A percentile compares a stretch with the other conserved stretches of the same genome.
Conservation (phyloP, 2,797 vertebrate species). For the Anomalospiza imberbis region DNA sequence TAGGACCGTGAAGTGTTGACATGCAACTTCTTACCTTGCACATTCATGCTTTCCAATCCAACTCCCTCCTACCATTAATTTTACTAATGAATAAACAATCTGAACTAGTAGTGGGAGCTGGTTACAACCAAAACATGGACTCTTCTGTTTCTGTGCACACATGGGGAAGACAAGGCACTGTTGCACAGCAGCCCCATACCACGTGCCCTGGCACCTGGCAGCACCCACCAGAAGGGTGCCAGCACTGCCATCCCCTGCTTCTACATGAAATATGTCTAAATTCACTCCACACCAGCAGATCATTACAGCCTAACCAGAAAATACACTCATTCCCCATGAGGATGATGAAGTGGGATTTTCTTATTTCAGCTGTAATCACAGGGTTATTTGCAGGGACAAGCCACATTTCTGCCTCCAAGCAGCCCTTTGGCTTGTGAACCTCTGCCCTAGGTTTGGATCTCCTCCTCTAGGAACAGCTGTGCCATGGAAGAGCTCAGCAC, state of each 20-base stretch:
- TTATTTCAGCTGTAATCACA: rapidly evolving
- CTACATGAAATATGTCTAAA: background rate
- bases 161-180: background rate
- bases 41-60: background rate
- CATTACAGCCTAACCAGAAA: background rate
- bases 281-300: background rate
- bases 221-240: background rate
- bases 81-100: background rate
- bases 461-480: background rate
- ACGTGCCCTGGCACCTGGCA: rapidly evolving
- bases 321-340: background rate
- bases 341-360: background rate
- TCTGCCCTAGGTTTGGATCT: background rate
- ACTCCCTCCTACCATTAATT: background rate
- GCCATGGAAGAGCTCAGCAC: background rate
- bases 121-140: background rate
- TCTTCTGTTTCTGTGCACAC: background rate
- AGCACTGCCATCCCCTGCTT: background rate
- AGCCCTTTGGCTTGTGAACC: background rate
- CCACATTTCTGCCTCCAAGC: background rate
- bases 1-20: background rate
- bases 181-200: background rate
- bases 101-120: background rate
- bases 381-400: background rate
- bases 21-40: background rate